Evolutionary conservation across 2,113 vertebrate genomes (phyloP).

Genomic region (Craseonycteris thonglongyai): DNA sequence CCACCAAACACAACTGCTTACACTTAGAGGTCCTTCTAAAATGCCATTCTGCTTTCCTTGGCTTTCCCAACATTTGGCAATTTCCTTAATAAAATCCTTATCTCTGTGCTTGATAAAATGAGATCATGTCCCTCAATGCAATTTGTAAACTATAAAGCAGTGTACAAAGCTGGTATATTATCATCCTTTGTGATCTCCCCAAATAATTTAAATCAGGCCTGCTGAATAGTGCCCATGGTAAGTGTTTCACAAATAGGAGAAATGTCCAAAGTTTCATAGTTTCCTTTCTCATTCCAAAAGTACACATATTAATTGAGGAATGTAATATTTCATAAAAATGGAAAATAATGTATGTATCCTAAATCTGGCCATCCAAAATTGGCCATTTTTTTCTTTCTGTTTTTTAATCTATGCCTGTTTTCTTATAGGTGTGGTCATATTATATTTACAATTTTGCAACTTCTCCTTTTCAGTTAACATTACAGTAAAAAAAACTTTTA

Average conservation of each 20-base stretch:
- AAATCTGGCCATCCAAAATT: background rate
- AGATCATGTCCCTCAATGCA: background rate
- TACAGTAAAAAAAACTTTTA: constrained; percentile 7
- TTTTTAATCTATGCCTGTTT: background rate
- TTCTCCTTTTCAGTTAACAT: background rate
- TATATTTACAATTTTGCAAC: background rate
- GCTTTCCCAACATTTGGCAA: background rate
- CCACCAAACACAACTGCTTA: background rate
- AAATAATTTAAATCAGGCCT: background rate
- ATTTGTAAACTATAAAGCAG: background rate
- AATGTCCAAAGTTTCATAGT: background rate
- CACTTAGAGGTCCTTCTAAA: background rate
- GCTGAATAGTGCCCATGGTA: background rate
- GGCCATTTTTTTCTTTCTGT: background rate
- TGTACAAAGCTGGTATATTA: background rate
- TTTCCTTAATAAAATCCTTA: constrained; percentile 7
- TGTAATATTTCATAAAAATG: background rate
- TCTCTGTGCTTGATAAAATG: background rate
- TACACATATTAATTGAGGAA: background rate
- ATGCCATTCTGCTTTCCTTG: background rate
- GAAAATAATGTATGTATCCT: background rate
- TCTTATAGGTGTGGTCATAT: background rate
- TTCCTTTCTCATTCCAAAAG: constrained; percentile 12
- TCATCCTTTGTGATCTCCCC: background rate
- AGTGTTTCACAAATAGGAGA: background rate